Evolutionary conservation across 2,113 vertebrate species (phyloP), one percentile per base, ranked within the genome.

Genomic region (Rhea pennata): DNA sequence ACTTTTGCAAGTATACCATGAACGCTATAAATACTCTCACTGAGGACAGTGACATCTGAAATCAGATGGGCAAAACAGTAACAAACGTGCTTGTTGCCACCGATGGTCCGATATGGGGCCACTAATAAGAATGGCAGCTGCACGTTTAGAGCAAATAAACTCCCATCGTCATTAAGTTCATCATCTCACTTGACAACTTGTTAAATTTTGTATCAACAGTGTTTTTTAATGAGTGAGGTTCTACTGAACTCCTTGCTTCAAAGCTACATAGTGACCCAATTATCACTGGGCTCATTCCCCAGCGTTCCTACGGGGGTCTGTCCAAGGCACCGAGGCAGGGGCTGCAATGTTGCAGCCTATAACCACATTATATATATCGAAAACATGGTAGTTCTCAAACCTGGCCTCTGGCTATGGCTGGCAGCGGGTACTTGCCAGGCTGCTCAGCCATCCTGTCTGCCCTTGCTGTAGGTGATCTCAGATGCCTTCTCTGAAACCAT

Each of bases 211-310:
- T 3, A 74, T 39, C 48, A 66, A 59, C 14, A 62, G 61, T 42
- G 40, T 5, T 69, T 74, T 66, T 76, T 58, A 58, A 22, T 15
- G 27, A 75, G 29, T 2, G 3, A 13, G 48, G 9, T 4, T 84
- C 21, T 78, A 71, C 51, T 13, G 9, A 56, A 59, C 17, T 64
- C n/a, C 50, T 33, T 29, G 14, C 48, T 13, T 81, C 56, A 42
- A 75, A 56, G 51, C 48, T 44, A 6, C 21, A 33, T 0, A 0
- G 78, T 51, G 23, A 59, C 16, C 54, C 46, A 67, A 46, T 48
- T 31, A 1, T 12, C 59, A 44, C 44, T 1, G 0, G 13, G 48
- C 31, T 58, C 17, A 3, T 2, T n/a, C 50, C 69, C 33, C 53
- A 26, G 42, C 9, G 51, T 10, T 15, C 46, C 46, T 40, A 31